Percentiles rank a stretch among this genome's conserved stretches.
Evolutionary conservation across 2,888 invertebrate species (phyloP).

Genomic region (Anorthoa munda): DNA sequence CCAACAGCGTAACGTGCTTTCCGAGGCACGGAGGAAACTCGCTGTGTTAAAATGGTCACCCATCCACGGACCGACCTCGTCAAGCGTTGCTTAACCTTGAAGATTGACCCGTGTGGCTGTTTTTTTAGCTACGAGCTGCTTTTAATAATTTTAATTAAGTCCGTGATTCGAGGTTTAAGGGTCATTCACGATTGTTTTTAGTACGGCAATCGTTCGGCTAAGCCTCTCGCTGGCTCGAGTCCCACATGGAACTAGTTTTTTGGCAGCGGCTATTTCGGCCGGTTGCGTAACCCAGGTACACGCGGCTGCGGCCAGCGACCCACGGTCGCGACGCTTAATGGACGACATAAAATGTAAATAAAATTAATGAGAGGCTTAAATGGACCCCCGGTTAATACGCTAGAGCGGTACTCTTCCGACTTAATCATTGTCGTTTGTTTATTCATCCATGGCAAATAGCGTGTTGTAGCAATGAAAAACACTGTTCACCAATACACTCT

Average conservation of each 20-base stretch:
- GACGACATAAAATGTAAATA: slow-evolving; percentile 85
- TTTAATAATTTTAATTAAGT: slow-evolving; percentile 18
- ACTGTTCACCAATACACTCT: background rate
- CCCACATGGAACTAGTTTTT: slow-evolving; percentile 88
- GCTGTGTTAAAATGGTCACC: too few species aligned
- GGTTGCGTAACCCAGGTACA: slow-evolving; percentile 86
- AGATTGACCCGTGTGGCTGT: too few species aligned
- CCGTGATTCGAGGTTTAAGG: slow-evolving; percentile 32
- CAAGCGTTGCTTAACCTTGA: too few species aligned
- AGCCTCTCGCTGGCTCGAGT: slow-evolving; percentile 72
- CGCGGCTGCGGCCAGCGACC: slow-evolving; percentile 81
- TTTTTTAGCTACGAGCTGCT: too few species aligned
- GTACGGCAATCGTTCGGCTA: slow-evolving; percentile 36
- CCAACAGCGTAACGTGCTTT: too few species aligned
- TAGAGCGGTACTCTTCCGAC: slow-evolving; percentile 35
- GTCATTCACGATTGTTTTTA: slow-evolving; percentile 32
- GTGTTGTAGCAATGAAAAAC: slow-evolving; percentile 28
- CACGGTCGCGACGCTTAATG: slow-evolving; percentile 76
- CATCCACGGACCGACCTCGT: too few species aligned
- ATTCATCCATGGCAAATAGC: slow-evolving; percentile 38
- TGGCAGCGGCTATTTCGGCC: slow-evolving; percentile 84
- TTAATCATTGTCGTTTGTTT: slow-evolving; percentile 56
- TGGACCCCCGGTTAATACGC: slow-evolving; percentile 62
- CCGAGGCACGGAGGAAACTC: too few species aligned
- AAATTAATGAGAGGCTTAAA: slow-evolving; percentile 81